phyloP scores from a whole-genome alignment of 2,797 vertebrate species.

The Arrhamphus sclerolepis region DNA sequence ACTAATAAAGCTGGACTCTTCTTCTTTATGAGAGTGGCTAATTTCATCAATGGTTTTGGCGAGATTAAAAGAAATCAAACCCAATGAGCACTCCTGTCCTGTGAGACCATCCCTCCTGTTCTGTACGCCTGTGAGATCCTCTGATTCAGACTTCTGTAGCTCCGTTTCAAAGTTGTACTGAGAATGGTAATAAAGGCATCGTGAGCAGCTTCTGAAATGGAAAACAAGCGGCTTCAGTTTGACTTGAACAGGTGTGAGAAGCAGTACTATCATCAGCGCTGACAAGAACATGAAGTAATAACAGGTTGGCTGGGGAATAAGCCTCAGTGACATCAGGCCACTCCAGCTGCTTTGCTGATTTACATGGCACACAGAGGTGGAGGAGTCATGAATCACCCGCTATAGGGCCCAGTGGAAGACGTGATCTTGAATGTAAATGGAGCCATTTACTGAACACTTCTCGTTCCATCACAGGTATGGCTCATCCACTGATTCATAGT shows the following conservation, averaged over 20 bases:
- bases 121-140: conserved; percentile 4
- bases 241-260: conserved; percentile 48
- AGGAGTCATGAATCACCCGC: conserved; percentile 67
- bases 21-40: background rate
- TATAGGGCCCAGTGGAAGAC: conserved; percentile 43
- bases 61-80: background rate
- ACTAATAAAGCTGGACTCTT: too few relatives aligned
- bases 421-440: conserved; percentile 75
- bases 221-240: conserved; percentile 25
- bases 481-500: conserved; percentile 37
- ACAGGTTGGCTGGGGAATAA: conserved; percentile 20
- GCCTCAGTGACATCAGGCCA: conserved; percentile 8
- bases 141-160: conserved; percentile 29
- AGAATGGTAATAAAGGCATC: conserved; percentile 36
- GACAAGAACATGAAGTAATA: conserved; percentile 50
- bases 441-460: conserved; percentile 51
- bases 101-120: conserved; percentile 15
- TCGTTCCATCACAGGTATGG: conserved; percentile 53
- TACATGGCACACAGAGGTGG: conserved; percentile 55
- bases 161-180: conserved; percentile 31
- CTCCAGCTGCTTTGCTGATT: conserved; percentile 49
- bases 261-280: conserved; percentile 28
- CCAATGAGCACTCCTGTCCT: background rate
- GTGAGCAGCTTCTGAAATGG: background rate
- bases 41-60: background rate